Evolutionary conservation across 2,113 vertebrate genomes (phyloP).

Genomic region (Anolis carolinensis): DNA sequence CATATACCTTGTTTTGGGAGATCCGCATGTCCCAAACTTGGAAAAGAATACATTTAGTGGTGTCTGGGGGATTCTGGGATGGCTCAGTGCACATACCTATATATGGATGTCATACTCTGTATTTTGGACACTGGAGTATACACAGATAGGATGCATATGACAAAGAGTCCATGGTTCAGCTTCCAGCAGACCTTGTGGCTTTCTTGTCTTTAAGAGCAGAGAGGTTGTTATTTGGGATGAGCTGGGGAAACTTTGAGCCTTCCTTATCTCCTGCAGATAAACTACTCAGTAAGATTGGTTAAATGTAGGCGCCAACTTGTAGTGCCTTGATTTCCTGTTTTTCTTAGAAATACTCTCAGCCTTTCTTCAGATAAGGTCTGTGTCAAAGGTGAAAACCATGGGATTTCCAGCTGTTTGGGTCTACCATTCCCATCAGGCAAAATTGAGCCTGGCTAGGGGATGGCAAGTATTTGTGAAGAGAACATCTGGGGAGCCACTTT

Average conservation of each 20-base stretch:
- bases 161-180: conserved; percentile 13
- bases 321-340: conserved; percentile 56
- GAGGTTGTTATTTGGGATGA: not conserved
- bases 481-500: too few species aligned
- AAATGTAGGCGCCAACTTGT: not conserved
- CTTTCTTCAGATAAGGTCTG: conserved; percentile 19
- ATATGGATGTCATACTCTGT: not conserved
- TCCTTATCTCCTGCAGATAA: conserved; percentile 40
- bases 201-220: not conserved
- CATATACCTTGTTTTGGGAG: too few species aligned
- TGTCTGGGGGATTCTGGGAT: too few species aligned
- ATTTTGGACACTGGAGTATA: not conserved
- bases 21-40: too few species aligned
- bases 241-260: conserved; percentile 37
- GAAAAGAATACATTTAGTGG: too few species aligned
- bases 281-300: not conserved
- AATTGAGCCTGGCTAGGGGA: not conserved
- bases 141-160: not conserved
- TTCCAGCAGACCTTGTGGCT: not conserved
- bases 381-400: conserved; percentile 19
- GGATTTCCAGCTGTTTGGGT: not conserved
- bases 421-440: not conserved
- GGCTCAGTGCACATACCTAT: not conserved
- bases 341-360: conserved; percentile 1
- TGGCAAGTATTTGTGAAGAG: not conserved